Evolutionary conservation across 2,113 vertebrate genomes (phyloP).

Genomic region (Aplodontia rufa): DNA sequence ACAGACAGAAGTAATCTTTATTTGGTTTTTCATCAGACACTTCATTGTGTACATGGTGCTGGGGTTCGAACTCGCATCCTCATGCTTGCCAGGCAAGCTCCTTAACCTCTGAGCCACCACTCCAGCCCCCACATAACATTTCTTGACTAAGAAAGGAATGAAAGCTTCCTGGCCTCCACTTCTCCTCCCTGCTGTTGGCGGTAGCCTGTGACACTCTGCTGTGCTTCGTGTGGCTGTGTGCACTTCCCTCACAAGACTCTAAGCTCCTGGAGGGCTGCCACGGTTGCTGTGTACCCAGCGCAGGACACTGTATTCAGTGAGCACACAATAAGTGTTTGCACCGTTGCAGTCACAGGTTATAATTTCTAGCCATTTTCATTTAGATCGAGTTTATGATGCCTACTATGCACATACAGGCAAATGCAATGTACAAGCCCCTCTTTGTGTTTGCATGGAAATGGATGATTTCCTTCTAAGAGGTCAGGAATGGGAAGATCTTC

Average conservation of each 20-base stretch:
- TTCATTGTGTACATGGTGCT: no score
- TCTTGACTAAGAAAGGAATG: not conserved
- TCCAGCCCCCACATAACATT: not conserved
- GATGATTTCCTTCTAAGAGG: not conserved
- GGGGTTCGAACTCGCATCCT: no score
- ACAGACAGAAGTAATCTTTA: no score
- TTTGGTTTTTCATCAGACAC: no score
- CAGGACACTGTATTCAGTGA: not conserved
- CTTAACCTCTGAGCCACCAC: no score
- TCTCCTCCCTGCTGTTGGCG: no score
- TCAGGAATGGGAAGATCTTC: not conserved
- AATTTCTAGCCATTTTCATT: not conserved
- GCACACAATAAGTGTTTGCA: not conserved
- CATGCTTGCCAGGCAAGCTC: no score
- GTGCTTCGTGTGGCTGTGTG: not conserved
- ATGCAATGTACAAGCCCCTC: not conserved
- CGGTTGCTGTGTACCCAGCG: not conserved
- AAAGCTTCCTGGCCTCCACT: no score
- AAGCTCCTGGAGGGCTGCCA: not conserved
- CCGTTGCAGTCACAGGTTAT: not conserved
- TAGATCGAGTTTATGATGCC: not conserved
- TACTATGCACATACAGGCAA: not conserved
- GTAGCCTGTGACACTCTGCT: no score
- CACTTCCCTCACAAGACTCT: not conserved
- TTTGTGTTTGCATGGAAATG: not conserved